These are phyloP conservation scores for Echeneis naucrates DNA, from an alignment of 2,797 vertebrate genomes.

Conservation along the genomic window DNA sequence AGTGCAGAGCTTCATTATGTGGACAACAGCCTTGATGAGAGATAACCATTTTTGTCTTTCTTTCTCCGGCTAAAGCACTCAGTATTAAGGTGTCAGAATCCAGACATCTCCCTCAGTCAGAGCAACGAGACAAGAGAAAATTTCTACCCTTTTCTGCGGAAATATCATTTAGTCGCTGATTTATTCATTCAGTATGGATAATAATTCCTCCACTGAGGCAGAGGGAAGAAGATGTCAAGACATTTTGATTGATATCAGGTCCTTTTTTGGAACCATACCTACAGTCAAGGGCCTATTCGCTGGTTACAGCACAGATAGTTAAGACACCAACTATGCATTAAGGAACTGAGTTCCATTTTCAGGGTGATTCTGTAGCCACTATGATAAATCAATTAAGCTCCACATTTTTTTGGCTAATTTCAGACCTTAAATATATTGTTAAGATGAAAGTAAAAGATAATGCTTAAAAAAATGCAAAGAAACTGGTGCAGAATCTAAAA, in stretches of 20 bases:
- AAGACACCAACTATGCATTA: conserved; percentile 65
- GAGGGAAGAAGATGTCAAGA: conserved; percentile 42
- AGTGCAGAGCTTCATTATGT: conserved; percentile 37
- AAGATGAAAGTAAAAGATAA: background rate
- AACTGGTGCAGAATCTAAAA: background rate
- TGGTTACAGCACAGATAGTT: conserved; percentile 59
- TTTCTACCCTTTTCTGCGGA: conserved; percentile 48
- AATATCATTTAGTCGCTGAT: conserved; percentile 49
- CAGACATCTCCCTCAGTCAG: conserved; percentile 41
- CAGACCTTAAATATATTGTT: background rate
- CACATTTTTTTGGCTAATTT: conserved; percentile 45
- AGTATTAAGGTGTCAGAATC: conserved; percentile 44
- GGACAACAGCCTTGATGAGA: conserved; percentile 57
- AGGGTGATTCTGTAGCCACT: conserved; percentile 35
- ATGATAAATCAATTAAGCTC: conserved; percentile 57
- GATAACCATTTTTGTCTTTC: conserved; percentile 37
- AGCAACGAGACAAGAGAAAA: conserved; percentile 37
- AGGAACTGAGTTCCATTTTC: conserved; percentile 65
- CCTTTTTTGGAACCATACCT: conserved; percentile 15
- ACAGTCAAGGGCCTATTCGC: conserved; percentile 39
- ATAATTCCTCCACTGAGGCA: conserved; percentile 40
- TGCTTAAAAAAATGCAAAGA: background rate
- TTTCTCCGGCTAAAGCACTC: conserved; percentile 45
- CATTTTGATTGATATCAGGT: conserved; percentile 53
- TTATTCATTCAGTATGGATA: conserved; percentile 45